Percentiles rank a stretch among this genome's conserved stretches.
These are phyloP conservation scores for Stomorhina lunata DNA, from an alignment of 2,888 invertebrate genomes.

Conservation along the genomic window DNA sequence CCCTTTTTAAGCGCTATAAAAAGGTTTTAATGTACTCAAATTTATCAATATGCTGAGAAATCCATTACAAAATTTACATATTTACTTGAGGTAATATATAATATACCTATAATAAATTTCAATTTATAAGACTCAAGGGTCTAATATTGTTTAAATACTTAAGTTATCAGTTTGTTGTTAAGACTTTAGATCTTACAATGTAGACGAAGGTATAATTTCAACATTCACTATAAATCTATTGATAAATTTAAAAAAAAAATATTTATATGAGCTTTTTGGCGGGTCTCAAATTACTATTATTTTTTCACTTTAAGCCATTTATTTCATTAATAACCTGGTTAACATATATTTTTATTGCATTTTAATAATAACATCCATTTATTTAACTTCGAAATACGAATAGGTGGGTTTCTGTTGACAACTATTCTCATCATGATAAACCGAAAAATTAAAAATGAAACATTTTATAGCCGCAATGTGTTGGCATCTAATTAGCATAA, in stretches of 20 bases:
- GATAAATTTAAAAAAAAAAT: slow-evolving; percentile 8
- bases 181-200: background rate
- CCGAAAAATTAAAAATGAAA: background rate
- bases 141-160: slow-evolving; percentile 20
- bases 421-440: slow-evolving; percentile 13
- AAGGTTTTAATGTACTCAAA: slow-evolving; percentile 18
- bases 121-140: slow-evolving; percentile 46
- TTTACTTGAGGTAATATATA: too few relatives aligned
- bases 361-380: slow-evolving; percentile 50
- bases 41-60: background rate
- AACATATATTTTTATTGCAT: slow-evolving; percentile 47
- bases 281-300: slow-evolving; percentile 33
- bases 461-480: slow-evolving; percentile 31
- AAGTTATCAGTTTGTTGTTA: background rate
- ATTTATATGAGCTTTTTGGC: slow-evolving; percentile 14
- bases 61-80: too few relatives aligned
- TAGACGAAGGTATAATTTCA: slow-evolving; percentile 6
- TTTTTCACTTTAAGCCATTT: slow-evolving; percentile 25
- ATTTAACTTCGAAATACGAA: slow-evolving; percentile 6
- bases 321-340: slow-evolving; percentile 49
- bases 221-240: slow-evolving; percentile 31
- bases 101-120: too few relatives aligned
- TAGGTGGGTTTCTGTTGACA: slow-evolving; percentile 44
- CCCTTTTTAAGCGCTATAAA: background rate
- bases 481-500: slow-evolving; percentile 61